Evolutionary conservation across 2,888 invertebrate genomes (phyloP), one percentile per base, ranked within the genome.

Genomic region (Watsonalla binaria): DNA sequence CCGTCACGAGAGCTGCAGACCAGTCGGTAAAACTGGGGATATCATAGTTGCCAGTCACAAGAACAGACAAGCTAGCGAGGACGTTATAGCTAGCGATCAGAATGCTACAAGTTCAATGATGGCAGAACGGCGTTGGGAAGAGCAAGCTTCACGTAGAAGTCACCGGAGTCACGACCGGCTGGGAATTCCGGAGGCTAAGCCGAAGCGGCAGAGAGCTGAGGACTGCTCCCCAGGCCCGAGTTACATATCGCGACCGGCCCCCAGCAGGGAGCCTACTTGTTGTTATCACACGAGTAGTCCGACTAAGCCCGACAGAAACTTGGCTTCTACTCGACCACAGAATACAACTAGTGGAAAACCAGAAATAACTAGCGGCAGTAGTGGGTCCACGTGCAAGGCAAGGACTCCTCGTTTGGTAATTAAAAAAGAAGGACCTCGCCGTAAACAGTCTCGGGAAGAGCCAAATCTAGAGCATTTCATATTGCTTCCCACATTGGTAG

Each of bases 21-120:
- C 86, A 5, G 59, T 89, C 6, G 90, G 90, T 5, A 90, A 90
- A 69, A 90, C 89, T 14, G 90, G 90, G 5, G 90, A 89, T 63
- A 88, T 90, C 13, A 90, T 90, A 51, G 90, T 90, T 7, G 90
- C 90, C 8, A 90, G 86, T 63, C 84, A 90, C 56, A 89, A 90
- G 65, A 81, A 84, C 54, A 82, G 68, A 51, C 77, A 76, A 33
- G 71, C 73, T 6, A 73, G 73, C 53, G 84, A 83, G 42, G 80
- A 85, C 24, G 62, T 72, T 6, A 61, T 70, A 2, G 70, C 70
- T 4, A 82, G 75, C 52, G 82, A 83, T 45, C 77, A 80, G 46
- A 83, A 78, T 51, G 69, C 77, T 39, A 75, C 68, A 0, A 82
- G 81, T 54, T 68, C 71, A 2, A 68, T 75, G 57, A 64, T 73